phyloP scores from a whole-genome alignment of 2,113 vertebrate species.

The Entomyzon cyanotis region DNA sequence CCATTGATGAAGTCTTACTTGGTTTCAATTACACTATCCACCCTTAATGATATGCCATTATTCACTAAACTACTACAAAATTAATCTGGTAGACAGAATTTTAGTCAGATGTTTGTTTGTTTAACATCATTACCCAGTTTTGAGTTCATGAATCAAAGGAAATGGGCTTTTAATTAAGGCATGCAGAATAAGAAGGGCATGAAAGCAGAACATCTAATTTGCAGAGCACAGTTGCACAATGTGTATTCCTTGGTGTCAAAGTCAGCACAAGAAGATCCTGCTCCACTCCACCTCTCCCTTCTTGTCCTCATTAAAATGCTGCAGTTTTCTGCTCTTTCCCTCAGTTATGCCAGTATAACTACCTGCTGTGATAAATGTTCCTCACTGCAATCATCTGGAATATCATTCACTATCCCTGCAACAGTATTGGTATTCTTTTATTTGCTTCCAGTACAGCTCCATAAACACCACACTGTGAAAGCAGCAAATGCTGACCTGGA shows the following conservation, averaged over 20 bases:
- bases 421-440: not conserved
- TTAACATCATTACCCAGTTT: not conserved
- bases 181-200: not conserved
- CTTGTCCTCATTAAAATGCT: not conserved
- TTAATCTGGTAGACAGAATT: not conserved
- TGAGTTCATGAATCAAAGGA: not conserved
- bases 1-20: not conserved
- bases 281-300: not conserved
- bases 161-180: slow-evolving; percentile 30
- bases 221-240: not conserved
- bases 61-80: not conserved
- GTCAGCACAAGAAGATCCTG: not conserved
- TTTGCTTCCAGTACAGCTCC: not conserved
- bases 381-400: not conserved
- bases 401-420: not conserved
- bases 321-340: not conserved
- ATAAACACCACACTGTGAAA: not conserved
- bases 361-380: not conserved
- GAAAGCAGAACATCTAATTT: slow-evolving; percentile 2
- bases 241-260: not conserved
- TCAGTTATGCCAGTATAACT: not conserved
- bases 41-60: not conserved
- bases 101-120: not conserved
- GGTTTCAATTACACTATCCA: not conserved
- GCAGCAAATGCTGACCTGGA: not conserved